Conservation (phyloP, 2,113 vertebrate genomes). For the Mionectes macconnelli region DNA sequence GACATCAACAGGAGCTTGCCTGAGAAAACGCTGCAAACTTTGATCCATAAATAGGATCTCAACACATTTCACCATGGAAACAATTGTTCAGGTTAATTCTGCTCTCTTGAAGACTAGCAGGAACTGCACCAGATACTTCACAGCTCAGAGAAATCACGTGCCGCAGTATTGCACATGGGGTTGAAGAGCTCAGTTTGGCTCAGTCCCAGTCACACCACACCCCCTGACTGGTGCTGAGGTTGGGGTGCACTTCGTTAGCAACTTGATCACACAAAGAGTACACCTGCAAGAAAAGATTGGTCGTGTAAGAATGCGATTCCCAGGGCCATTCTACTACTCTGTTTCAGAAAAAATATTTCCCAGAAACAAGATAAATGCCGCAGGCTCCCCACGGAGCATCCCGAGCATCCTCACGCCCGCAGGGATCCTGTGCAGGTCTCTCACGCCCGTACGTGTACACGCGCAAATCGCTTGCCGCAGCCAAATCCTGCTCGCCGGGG, state of each 20-base stretch:
- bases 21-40: neutral
- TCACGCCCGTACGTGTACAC: accelerated
- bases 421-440: neutral
- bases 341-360: neutral
- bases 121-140: neutral
- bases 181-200: neutral
- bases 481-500: neutral
- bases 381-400: neutral
- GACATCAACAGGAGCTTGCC: neutral
- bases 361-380: neutral
- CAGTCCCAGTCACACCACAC: neutral
- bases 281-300: neutral
- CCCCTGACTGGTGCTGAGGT: neutral
- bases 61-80: slow-evolving; percentile 57
- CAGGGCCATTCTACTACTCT: neutral
- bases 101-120: neutral
- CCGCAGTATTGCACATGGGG: neutral
- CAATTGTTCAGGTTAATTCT: slow-evolving; percentile 20
- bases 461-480: accelerated
- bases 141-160: neutral
- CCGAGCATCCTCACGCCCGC: neutral
- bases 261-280: neutral
- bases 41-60: neutral
- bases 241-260: neutral
- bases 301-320: neutral